A percentile compares a stretch with the other conserved stretches of the same genome.
These are phyloP conservation scores for Edolisoma coerulescens DNA, from an alignment of 2,113 vertebrate genomes.

Conservation along the genomic window DNA sequence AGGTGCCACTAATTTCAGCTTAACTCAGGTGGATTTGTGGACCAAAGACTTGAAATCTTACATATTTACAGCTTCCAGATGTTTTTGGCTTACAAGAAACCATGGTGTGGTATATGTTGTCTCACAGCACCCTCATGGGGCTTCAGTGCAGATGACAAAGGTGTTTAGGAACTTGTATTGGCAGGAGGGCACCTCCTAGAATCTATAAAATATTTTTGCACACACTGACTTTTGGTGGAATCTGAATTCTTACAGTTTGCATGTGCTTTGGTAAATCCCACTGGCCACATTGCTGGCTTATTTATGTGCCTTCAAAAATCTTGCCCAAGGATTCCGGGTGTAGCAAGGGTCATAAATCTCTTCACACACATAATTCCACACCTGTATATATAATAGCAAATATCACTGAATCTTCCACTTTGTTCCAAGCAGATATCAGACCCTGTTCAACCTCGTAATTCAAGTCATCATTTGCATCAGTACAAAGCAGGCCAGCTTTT, in stretches of 20 bases:
- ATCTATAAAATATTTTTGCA: not conserved
- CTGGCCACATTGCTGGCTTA: not conserved
- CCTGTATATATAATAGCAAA: not conserved
- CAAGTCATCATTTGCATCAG: not conserved
- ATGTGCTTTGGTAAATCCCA: not conserved
- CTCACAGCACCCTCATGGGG: not conserved
- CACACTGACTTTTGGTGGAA: not conserved
- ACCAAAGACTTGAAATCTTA: not conserved
- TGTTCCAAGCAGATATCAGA: not conserved
- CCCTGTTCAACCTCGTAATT: accelerated
- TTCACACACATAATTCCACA: not conserved
- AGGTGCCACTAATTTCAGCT: not conserved
- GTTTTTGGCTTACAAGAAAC: not conserved
- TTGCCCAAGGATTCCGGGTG: not conserved
- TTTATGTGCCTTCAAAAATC: not conserved
- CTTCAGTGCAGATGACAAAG: not conserved
- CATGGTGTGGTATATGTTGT: not conserved
- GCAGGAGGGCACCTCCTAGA: not conserved
- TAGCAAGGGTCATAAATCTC: not conserved
- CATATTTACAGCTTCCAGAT: conserved; percentile 18
- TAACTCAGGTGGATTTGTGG: not conserved
- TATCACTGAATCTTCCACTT: not conserved
- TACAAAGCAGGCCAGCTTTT: not conserved
- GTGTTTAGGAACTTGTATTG: not conserved
- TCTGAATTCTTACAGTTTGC: not conserved